Evolutionary conservation across 30 jellyfish, hydroid and myxozoan genomes (phyloP), one percentile per base, ranked within the genome.

Genomic region (Clytia hemisphaerica): DNA sequence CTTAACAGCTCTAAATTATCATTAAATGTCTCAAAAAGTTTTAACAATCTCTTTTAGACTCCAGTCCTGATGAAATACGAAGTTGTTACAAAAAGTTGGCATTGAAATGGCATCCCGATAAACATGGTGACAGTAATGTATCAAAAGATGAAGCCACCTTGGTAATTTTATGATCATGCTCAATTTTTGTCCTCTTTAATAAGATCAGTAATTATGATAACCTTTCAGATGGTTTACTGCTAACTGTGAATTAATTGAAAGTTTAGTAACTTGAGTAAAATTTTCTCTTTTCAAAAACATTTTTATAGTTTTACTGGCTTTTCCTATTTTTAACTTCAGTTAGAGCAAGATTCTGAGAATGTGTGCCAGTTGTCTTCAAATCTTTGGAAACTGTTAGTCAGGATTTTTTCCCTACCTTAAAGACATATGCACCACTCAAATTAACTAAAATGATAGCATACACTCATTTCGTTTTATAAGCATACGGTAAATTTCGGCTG

Each of bases 81-180:
- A 40, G 87, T 28, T 72, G 91, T 55, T 86, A 86, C 63, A 86
- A 86, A 60, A 81, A 82, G 28, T 83, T 86, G 26, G 96, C 96
- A 6, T 59, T 86, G 60, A 86, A 79, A 63, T 86, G 96, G 96
- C 96, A 86, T 66, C 96, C 96, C 21, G 96, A 86, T 59, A 86
- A 86, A 42, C 93, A 86, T 53, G 81, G 81, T 4, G 92, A 77
- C 65, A 85, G 88, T 15, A 75, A 28, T 33, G 27, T 60, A 36
- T 76, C 84, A 32, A 86, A 79, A 54, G 93, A 86, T 35, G 94
- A 86, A 49, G 94, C 96, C 2, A 86, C 96, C 2, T 61, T 54
- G 73, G 96, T 78, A 69, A 12, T 22, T 45, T 27, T 19, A n/a
- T 12, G 21, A 19, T 1, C 14, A 9, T 60, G n/a, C n/a, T n/a